A percentile compares a stretch with the other conserved stretches of the same genome.
phyloP scores from a whole-genome alignment of 2,797 vertebrate species.

The Falco rusticolus region DNA sequence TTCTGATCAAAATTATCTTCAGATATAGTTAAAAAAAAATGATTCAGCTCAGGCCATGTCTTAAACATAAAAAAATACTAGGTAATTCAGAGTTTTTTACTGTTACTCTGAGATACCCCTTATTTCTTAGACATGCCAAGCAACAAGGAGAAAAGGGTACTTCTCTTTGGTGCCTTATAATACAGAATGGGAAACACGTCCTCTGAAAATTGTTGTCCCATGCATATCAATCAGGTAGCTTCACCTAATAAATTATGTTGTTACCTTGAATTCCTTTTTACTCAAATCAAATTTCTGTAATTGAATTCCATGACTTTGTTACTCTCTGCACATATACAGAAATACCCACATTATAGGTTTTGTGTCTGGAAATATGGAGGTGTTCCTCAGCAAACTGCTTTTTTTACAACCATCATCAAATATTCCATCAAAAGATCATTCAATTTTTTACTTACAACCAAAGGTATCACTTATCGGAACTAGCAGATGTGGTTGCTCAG shows the following conservation, averaged over 20 bases:
- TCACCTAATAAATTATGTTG: not conserved
- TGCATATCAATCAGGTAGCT: not conserved
- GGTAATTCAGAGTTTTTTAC: constrained; percentile 5
- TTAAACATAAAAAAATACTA: constrained; percentile 6
- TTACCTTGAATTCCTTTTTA: not conserved
- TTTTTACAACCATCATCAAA: not conserved
- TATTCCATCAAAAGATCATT: not conserved
- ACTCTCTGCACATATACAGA: not conserved
- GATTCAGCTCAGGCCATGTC: not conserved
- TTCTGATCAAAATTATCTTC: not conserved
- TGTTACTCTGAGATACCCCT: not conserved
- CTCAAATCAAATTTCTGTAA: not conserved
- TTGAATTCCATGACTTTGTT: not conserved
- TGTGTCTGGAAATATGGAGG: not conserved
- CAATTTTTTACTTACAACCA: constrained; percentile 1
- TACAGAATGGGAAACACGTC: not conserved
- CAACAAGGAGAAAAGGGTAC: not conserved
- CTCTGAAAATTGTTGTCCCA: not conserved
- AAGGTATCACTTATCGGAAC: constrained; percentile 9
- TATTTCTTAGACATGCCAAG: not conserved
- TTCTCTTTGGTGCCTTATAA: not conserved
- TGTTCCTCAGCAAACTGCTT: not conserved
- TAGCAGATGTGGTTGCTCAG: not conserved
- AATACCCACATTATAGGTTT: not conserved
- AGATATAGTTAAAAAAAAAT: not conserved